Base-by-base conservation (phyloP, 2,888 invertebrate species). In the Caenorhabditis sulstoni region DNA sequence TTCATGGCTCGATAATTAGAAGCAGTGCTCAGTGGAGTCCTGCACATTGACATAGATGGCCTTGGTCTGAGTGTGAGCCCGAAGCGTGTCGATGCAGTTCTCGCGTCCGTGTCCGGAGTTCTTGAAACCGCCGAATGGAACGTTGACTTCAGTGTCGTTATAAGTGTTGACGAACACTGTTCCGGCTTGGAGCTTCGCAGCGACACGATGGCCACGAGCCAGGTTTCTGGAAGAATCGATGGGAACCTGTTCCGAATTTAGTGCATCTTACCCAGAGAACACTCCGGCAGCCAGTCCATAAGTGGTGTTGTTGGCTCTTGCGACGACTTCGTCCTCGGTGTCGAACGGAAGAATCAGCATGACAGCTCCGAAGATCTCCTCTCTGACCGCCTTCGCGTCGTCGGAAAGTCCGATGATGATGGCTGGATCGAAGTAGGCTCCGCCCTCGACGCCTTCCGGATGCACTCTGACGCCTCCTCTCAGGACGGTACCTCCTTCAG, bases 321-420 rank as follows among this genome's bases (percentile, higher is more conserved):
- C 16, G 12, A 92, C 79, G 1, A 91, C 93, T 78, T 93, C 93
- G 37, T 92, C 91, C 74, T 93, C 93, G 8, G 89, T 87, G 41
- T 92, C 91, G 88, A 93, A 93, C 22, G 90, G 89, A 71, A 93
- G 85, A 20, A 93, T 87, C 5, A 91, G 90, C 82, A 92, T 89
- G 8, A 93, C 92, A 5, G 92, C 87, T 4, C 93, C 93, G 89
- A 93, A 93, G 41, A 93, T 91, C 86, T 93, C 93, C 75, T 93
- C 93, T 67, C 89, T 87, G 1, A 79, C 67, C 0, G 68, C 71
- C 50, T 73, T 76, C 1, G 76, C 57, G 1, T 73, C 65, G 62
- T 81, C 76, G 9, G 80, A 86, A 76, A 92, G 91, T 76, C 91
- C 88, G 1, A 88, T 88, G 22, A 93, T 83, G n/a, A 93, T 90